Evolutionary conservation across 2,113 vertebrate species (phyloP).

Genomic region (Rhabdomys dilectus): DNA sequence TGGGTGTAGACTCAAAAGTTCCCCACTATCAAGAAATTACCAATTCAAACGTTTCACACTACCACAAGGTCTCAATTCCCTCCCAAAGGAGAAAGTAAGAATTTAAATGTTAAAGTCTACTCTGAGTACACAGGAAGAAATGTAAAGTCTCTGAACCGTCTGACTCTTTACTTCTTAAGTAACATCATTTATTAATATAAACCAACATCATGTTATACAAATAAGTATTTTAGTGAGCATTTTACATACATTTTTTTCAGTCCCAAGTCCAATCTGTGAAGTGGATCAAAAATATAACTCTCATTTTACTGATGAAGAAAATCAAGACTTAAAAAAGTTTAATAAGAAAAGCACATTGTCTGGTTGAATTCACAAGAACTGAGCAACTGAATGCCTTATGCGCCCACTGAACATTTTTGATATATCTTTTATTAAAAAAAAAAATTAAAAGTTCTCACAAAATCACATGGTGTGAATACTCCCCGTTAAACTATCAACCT

Average conservation of each 20-base stretch:
- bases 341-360: neutral
- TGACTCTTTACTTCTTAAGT: slow-evolving; percentile 45
- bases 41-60: slow-evolving; percentile 43
- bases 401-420: neutral
- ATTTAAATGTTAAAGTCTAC: slow-evolving; percentile 18
- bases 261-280: neutral
- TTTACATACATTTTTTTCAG: slow-evolving; percentile 24
- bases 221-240: neutral
- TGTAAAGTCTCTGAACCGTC: neutral
- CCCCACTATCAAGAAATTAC: slow-evolving; percentile 32
- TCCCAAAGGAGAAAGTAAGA: neutral
- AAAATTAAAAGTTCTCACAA: slow-evolving; percentile 34
- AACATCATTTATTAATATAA: neutral
- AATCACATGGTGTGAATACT: neutral
- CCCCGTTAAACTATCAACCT: neutral
- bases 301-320: slow-evolving; percentile 30
- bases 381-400: slow-evolving; percentile 18
- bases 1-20: neutral
- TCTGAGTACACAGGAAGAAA: slow-evolving; percentile 19
- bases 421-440: slow-evolving; percentile 26
- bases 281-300: neutral
- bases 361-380: slow-evolving; percentile 7
- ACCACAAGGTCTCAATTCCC: slow-evolving; percentile 1
- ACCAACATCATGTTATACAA: neutral
- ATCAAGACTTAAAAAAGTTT: neutral